Evolutionary conservation across 2,888 invertebrate species (phyloP), one percentile per base, ranked within the genome.

Genomic region (Ophioninae sp.): DNA sequence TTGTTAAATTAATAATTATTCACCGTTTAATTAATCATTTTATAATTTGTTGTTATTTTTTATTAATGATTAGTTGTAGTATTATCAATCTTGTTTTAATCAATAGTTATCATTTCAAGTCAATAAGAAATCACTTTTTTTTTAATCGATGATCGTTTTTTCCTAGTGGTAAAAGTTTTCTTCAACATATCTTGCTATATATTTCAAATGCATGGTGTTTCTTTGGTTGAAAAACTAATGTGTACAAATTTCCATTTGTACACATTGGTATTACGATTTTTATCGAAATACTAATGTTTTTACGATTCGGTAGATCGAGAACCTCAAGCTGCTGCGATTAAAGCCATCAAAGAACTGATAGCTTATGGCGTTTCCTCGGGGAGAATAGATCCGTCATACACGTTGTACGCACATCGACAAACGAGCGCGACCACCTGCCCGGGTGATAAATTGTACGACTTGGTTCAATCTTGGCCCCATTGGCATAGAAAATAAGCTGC

Each of bases 311-410:
- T n/a, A 91, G 91, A 78, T 69, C 89, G 85, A 17, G 73, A 63
- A 44, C 91, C 91, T 0, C 87, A 87, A 17, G 23, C 71, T 3
- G 89, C 87, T 5, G 90, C 90, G 87, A 88, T 96, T 0, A 93
- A 94, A 56, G 95, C 96, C 0, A 95, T 95, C 3, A 91, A 94
- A 72, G 93, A 94, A 82, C 92, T 97, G 3, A 94, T 97, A 7
- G 91, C 93, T 5, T 93, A 94, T 72, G 97, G 96, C 0, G 95
- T 96, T 0, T 91, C 93, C 0, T 86, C 93, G 68, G 95, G 95
- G 0, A 95, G 95, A 88, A 93, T 97, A 13, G 90, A 92, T 0
- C 90, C 93, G 58, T 93, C 96, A 87, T 97, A 96, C 87, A 95
- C 94, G 88, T 89, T 97, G 17, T 93, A 96, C 67, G 96, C 95